These are phyloP conservation scores for Drosophila mulleri DNA, from an alignment of 2,888 invertebrate species.

Conservation along the genomic window DNA sequence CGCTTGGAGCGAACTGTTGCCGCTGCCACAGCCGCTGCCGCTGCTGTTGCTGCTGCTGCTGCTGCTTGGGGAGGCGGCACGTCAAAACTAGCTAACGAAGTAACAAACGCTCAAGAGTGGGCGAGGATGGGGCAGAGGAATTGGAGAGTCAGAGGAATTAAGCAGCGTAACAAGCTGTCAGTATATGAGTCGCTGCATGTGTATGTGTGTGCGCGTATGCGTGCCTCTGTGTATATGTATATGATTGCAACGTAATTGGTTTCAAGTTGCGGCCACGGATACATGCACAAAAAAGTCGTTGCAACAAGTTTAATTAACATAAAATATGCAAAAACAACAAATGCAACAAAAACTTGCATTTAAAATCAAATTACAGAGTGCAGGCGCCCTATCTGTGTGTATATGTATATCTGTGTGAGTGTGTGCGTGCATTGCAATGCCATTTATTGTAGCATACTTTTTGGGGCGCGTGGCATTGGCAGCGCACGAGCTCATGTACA, in stretches of 20 bases:
- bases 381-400: neutral
- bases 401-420: neutral
- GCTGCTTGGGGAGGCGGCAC: slow-evolving; percentile 26
- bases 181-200: slow-evolving; percentile 23
- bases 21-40: slow-evolving; percentile 9
- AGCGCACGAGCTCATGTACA: slow-evolving; percentile 33
- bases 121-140: slow-evolving; percentile 11
- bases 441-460: slow-evolving; percentile 51
- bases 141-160: slow-evolving; percentile 57
- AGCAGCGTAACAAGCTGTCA: slow-evolving; percentile 72
- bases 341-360: slow-evolving; percentile 48
- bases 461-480: slow-evolving; percentile 23
- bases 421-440: slow-evolving; percentile 12
- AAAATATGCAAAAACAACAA: slow-evolving; percentile 66
- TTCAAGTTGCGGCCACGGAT: slow-evolving; percentile 60
- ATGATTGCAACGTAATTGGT: slow-evolving; percentile 66
- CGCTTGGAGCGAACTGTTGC: slow-evolving; percentile 63
- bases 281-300: slow-evolving; percentile 47
- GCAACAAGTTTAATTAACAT: slow-evolving; percentile 81
- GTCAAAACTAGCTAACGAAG: slow-evolving; percentile 78
- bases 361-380: slow-evolving; percentile 56
- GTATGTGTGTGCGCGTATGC: slow-evolving; percentile 2
- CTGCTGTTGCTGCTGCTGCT: neutral
- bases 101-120: slow-evolving; percentile 49
- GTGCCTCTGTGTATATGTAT: slow-evolving; percentile 14